A percentile compares a stretch with the other conserved stretches of the same genome.
phyloP scores from a whole-genome alignment of 23 tunicate genomes.

The Phallusia fumigata region DNA sequence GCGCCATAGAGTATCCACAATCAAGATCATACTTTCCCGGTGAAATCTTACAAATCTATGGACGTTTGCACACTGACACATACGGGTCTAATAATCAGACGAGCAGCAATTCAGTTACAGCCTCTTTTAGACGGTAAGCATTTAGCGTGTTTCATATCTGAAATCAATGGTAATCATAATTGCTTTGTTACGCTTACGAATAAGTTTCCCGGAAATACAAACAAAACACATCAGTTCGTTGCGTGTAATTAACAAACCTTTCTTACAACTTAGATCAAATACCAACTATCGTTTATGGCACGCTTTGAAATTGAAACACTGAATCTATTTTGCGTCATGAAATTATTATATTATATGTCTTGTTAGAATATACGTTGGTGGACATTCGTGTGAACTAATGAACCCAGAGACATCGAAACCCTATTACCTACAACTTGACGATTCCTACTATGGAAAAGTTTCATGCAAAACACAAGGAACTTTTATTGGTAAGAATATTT shows the following conservation, averaged over 20 bases:
- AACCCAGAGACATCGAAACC: not conserved
- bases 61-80: slow-evolving; percentile 26
- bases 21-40: slow-evolving; percentile 36
- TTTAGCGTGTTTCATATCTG: too few relatives aligned
- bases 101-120: slow-evolving; percentile 1
- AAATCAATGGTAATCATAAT: too few relatives aligned
- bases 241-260: too few relatives aligned
- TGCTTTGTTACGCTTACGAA: too few relatives aligned
- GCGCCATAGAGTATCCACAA: slow-evolving; percentile 22
- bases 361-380: not conserved
- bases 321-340: too few relatives aligned
- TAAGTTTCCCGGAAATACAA: too few relatives aligned
- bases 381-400: not conserved
- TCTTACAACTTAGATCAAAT: too few relatives aligned
- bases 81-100: slow-evolving; percentile 43
- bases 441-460: slow-evolving; percentile 20
- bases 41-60: slow-evolving; percentile 11
- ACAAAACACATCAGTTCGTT: too few relatives aligned
- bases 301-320: too few relatives aligned
- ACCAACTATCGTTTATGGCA: too few relatives aligned
- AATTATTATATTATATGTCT: not conserved
- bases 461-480: slow-evolving; percentile 35
- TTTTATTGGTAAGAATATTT: slow-evolving; percentile 24
- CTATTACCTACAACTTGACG: not conserved
- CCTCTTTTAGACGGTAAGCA: slow-evolving; percentile 35